Base-by-base conservation (phyloP, 2,888 invertebrate species). In the Strigamia maritima region DNA sequence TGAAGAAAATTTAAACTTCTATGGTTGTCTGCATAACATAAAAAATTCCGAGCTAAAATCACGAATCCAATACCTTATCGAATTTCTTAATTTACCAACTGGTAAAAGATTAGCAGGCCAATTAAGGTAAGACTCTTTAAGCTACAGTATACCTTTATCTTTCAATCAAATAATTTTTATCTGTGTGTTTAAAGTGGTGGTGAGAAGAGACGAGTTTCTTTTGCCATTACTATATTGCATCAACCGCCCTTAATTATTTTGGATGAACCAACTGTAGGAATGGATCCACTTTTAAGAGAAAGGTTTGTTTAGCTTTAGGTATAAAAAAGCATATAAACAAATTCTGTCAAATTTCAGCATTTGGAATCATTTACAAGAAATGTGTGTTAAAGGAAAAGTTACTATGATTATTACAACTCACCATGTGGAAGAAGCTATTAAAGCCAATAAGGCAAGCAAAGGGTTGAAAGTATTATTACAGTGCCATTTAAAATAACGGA, bases 361-460 rank as follows among this genome's bases (percentile, higher is more conserved):
- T 76, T 87, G 87, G 87, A 84, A 85, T 24, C 86, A 87, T 81
- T 80, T 87, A 75, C 80, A 85, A 22, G 83, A 83, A 16, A 84
- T 87, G 14, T 83, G 85, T 3, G 81, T 82, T 31, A 82, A 82
- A 24, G 82, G 84, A 26, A 81, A 84, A 28, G 84, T 84, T 12
- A 86, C 86, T 2, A 85, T 87, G 26, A 85, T 87, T 40, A 85
- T 87, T 77, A 87, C 86, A 16, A 86, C 86, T 19, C 86, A 86
- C 80, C 86, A 86, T 81, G 84, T 86, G 35, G 86, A 86, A 82
- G 86, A 86, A 81, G 86, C 86, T 14, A 87, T 94, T 82, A 94
- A 94, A 87, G 95, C 95, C 81, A 93, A 94, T 85, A 90, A 92
- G 85, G 94, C 95, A 87, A 60, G 14, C 24, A 6, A 38, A 38